These are phyloP conservation scores for Molorchus minor DNA, from an alignment of 2,888 invertebrate genomes.

Conservation along the genomic window DNA sequence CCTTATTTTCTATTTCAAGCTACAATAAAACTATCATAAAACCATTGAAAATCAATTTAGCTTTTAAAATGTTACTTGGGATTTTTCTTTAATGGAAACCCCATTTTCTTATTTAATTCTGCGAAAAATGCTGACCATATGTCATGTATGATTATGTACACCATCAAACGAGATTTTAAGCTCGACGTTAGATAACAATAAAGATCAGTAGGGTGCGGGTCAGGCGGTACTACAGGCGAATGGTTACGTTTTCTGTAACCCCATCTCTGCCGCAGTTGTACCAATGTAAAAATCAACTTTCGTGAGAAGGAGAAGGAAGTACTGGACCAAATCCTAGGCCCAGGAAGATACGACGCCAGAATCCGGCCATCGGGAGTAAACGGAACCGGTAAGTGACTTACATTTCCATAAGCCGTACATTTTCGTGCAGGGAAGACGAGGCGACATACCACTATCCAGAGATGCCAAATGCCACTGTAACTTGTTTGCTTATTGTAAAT, in stretches of 20 bases:
- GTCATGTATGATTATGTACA: no score
- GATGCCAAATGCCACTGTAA: constrained; percentile 41
- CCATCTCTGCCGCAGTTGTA: constrained; percentile 67
- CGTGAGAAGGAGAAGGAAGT: constrained; percentile 95
- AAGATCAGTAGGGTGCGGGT: neutral
- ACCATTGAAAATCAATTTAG: no score
- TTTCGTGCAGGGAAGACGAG: constrained; percentile 39
- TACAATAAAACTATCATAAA: no score
- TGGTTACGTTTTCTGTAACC: neutral
- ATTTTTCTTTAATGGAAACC: no score
- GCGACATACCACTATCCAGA: constrained; percentile 39
- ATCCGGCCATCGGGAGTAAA: constrained; percentile 94
- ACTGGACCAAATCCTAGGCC: constrained; percentile 90
- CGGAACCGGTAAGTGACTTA: constrained; percentile 82
- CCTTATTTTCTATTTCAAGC: no score
- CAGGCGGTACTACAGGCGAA: neutral
- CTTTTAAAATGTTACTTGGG: no score
- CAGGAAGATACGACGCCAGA: constrained; percentile 90
- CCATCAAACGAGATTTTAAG: no score
- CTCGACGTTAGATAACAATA: no score
- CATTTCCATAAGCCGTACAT: constrained; percentile 29
- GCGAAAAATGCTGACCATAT: no score
- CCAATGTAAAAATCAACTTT: constrained; percentile 86
- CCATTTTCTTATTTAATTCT: no score
- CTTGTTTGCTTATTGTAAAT: constrained; percentile 56